phyloP scores from a whole-genome alignment of 2,113 vertebrate genomes.

The Hemiprocne comata region DNA sequence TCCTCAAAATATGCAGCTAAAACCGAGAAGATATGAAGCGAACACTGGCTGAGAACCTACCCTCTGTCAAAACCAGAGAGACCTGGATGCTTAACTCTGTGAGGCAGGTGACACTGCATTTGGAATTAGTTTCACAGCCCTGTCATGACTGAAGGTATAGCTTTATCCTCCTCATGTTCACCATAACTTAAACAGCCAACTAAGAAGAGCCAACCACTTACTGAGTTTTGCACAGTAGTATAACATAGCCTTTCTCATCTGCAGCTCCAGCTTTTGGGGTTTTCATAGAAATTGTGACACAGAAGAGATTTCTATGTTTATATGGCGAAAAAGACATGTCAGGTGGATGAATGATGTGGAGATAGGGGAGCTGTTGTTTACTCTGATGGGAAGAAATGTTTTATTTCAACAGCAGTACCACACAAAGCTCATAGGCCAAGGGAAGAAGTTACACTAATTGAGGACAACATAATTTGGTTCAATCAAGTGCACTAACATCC shows the following conservation, averaged over 20 bases:
- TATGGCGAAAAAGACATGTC: not conserved
- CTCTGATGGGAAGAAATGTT: not conserved
- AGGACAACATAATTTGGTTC: not conserved
- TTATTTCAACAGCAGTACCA: not conserved
- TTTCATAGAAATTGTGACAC: not conserved
- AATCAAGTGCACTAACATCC: not conserved
- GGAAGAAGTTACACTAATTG: not conserved
- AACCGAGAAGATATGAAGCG: not conserved
- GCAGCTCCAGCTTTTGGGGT: not conserved
- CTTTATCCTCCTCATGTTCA: not conserved
- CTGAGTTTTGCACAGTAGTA: not conserved
- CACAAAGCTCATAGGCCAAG: not conserved
- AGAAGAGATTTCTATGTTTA: not conserved
- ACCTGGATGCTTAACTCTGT: not conserved
- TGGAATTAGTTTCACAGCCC: not conserved
- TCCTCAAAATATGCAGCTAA: not conserved
- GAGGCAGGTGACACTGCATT: not conserved
- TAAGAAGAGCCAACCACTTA: not conserved
- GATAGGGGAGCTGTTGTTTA: not conserved
- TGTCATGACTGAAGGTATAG: not conserved
- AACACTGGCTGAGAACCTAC: not conserved
- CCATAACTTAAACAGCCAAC: not conserved
- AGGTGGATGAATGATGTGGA: no score
- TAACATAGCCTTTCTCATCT: not conserved
- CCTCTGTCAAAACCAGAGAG: not conserved